Evolutionary conservation across 2,113 vertebrate species (phyloP).

Genomic region (Cichladusa arquata): DNA sequence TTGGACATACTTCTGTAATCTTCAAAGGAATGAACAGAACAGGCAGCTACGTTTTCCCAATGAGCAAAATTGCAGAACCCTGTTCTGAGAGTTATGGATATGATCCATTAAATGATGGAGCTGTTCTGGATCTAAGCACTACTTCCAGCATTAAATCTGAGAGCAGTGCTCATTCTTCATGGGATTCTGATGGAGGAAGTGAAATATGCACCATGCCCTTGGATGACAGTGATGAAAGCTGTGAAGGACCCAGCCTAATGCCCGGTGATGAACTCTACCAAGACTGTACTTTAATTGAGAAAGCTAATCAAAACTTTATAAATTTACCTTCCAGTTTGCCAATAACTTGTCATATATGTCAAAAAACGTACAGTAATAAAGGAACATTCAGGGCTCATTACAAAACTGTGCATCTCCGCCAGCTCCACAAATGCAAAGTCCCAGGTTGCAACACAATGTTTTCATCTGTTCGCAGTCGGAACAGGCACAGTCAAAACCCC

Average conservation of each 20-base stretch:
- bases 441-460: constrained; percentile 92
- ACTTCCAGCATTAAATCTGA: constrained; percentile 80
- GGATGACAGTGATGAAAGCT: constrained; percentile 90
- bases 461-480: constrained; percentile 94
- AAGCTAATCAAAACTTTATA: constrained; percentile 70
- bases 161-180: constrained; percentile 82
- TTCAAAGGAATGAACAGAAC: constrained; percentile 86
- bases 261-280: constrained; percentile 72
- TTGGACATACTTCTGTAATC: constrained; percentile 87
- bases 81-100: constrained; percentile 67
- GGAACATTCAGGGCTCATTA: constrained; percentile 97
- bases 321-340: constrained; percentile 78
- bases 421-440: constrained; percentile 94
- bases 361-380: constrained; percentile 95
- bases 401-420: constrained; percentile 94
- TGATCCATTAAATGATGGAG: constrained; percentile 73
- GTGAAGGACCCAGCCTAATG: constrained; percentile 75
- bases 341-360: constrained; percentile 93
- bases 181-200: constrained; percentile 91
- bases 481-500: constrained; percentile 96
- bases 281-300: constrained; percentile 71
- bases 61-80: constrained; percentile 78
- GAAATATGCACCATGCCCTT: constrained; percentile 81
- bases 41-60: constrained; percentile 87
- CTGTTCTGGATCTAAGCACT: constrained; percentile 91